Conservation (phyloP, 2,888 invertebrate genomes). For the Phortica magna region DNA sequence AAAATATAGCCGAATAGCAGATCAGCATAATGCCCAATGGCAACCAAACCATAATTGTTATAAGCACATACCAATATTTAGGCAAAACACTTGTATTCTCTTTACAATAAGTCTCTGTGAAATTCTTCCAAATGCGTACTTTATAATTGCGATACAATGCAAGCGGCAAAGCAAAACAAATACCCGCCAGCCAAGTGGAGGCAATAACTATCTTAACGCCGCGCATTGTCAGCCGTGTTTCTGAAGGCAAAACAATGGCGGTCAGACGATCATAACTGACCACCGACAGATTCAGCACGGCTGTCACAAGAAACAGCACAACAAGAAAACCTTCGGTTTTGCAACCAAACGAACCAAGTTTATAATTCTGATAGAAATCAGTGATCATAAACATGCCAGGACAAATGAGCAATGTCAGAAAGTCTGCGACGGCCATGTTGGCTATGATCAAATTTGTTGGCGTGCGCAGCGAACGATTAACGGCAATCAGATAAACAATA, state of each 20-base stretch:
- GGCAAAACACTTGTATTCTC: conserved; percentile 83
- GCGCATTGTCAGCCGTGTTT: conserved; percentile 83
- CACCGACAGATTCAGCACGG: conserved; percentile 86
- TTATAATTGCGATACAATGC: conserved; percentile 82
- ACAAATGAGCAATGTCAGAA: conserved; percentile 83
- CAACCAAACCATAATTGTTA: conserved; percentile 87
- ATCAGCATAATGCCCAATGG: conserved; percentile 86
- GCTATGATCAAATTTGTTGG: conserved; percentile 86
- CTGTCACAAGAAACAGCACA: conserved; percentile 86
- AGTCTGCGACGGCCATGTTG: conserved; percentile 87
- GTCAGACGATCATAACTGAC: conserved; percentile 91
- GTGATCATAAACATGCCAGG: conserved; percentile 87
- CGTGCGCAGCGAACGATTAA: conserved; percentile 82
- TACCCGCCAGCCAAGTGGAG: conserved; percentile 84
- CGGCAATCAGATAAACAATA: conserved; percentile 82
- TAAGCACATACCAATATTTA: conserved; percentile 88
- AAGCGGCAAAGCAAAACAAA: conserved; percentile 83
- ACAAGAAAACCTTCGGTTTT: conserved; percentile 87
- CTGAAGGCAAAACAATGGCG: conserved; percentile 86
- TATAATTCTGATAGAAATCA: conserved; percentile 88
- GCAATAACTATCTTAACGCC: conserved; percentile 83
- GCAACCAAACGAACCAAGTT: conserved; percentile 86
- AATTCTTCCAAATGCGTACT: conserved; percentile 87
- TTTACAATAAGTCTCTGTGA: conserved; percentile 86
- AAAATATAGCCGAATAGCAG: conserved; percentile 86